These are phyloP conservation scores for Indicator indicator DNA, from an alignment of 2,113 vertebrate genomes.

Conservation along the genomic window DNA sequence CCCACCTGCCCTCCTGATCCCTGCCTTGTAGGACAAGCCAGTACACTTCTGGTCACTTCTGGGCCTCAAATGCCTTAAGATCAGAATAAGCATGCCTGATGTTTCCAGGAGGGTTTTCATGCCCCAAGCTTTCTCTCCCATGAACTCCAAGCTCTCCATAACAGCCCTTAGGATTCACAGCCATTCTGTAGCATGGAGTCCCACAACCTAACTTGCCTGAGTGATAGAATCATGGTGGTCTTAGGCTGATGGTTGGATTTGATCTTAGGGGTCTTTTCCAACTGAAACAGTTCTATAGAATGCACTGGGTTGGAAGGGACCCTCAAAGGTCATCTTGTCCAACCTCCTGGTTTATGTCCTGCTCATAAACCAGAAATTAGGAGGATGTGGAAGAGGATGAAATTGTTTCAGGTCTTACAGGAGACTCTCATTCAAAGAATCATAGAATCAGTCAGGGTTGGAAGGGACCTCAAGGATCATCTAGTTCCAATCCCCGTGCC, in stretches of 20 bases:
- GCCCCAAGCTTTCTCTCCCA: background rate
- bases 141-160: background rate
- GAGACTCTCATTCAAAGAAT: background rate
- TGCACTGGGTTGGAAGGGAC: too few relatives aligned
- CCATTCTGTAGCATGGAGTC: background rate
- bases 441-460: too few relatives aligned
- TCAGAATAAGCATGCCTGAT: background rate
- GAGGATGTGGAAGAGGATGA: background rate
- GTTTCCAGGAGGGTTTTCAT: background rate
- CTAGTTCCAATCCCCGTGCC: too few relatives aligned
- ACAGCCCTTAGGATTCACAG: background rate
- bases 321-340: too few relatives aligned
- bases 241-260: too few relatives aligned
- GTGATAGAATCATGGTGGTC: background rate
- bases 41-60: background rate
- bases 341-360: background rate
- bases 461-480: too few relatives aligned
- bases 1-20: background rate
- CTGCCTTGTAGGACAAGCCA: background rate
- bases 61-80: background rate
- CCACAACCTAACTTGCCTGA: background rate
- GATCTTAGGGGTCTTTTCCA: too few relatives aligned
- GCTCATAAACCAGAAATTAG: background rate
- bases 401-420: background rate
- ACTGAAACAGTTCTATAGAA: too few relatives aligned